Evolutionary conservation across 2,113 vertebrate genomes (phyloP), one percentile per base, ranked within the genome.

Genomic region (Xiphorhynchus elegans): DNA sequence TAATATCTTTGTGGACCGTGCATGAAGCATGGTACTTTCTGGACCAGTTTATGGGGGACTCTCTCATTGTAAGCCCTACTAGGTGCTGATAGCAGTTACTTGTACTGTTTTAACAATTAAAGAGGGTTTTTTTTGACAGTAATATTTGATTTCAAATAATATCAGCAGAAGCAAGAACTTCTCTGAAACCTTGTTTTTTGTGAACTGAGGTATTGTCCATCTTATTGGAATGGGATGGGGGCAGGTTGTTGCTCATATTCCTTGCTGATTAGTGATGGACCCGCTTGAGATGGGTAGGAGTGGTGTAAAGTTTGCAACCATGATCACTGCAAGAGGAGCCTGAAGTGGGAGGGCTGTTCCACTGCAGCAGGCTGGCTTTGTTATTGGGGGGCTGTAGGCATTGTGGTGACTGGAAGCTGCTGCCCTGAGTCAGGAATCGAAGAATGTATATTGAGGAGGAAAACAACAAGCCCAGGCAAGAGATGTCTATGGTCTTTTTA

Each of bases 331-430:
- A 11, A 2, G 18, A 84, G n/a, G 35, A 79, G 16, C 24, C 63
- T 35, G n/a, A 37, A 84, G 50, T 2, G 0, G 49, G 52, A 47
- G 29, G 33, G 21, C 19, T 75, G 3, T 66, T 74, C 21, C 0
- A 0, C 37, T 19, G 64, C 66, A 10, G 47, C 17, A 21, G 42
- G 25, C 52, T 72, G 62, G 19, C 12, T 11, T 39, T 79, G 76
- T 0, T 0, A 7, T 35, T 0, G 1, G 14, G 29, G n/a, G 11
- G 6, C 24, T 4, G 1, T 13, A 7, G 37, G 50, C 7, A 3
- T 44, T 18, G 24, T 15, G 2, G 29, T 10, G 37, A 68, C 46
- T 56, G 60, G 44, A 73, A 79, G 68, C 9, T 70, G n/a, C 35
- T 2, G 5, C 33, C 44, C 46, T 31, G 21, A 78, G 83, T 46